Base-by-base conservation (phyloP, 2,888 invertebrate genomes). In the Agriotes lineatus region DNA sequence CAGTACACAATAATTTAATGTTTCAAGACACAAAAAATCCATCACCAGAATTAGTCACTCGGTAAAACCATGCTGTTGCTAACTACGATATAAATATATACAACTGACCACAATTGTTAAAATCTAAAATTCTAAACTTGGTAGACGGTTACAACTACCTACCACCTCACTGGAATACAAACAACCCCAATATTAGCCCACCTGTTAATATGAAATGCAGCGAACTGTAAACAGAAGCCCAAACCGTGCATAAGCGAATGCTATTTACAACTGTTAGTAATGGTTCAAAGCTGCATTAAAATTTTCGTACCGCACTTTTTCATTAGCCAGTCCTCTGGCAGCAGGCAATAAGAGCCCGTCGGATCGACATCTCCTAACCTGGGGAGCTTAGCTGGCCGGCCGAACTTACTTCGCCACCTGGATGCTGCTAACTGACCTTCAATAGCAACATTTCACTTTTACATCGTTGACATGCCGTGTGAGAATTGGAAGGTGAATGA, bases 311-410 rank as follows among this genome's bases (percentile, higher is more conserved):
- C 94, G 87, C 91, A 90, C 87, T 94, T 95, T 82, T 90, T 90
- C 82, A 89, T 89, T 30, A 95, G 87, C 95, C 95, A 95, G 81
- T 94, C 94, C 77, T 94, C 94, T 22, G 95, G 94, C 74, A 95
- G 90, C 61, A 91, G 89, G 83, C 95, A 95, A 85, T 91, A 95
- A 35, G 91, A 89, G 72, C 95, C 95, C 3, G 94, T 93, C 42
- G 95, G 94, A 85, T 95, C 95, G 35, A 95, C 94, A 78, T 94
- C 92, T 35, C 94, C 93, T 69, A 95, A 84, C 9, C 88, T 87
- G 22, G 91, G 90, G 69, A 94, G 89, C 85, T 91, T 92, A 78
- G 92, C 91, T 3, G 94, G 93, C 72, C 95, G 88, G 58, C 95
- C 95, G 80, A 93, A 90, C 82, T 92, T 93, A 80, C 91, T 93